These are phyloP conservation scores for Acholoe squamosa DNA, from an alignment of 2,888 invertebrate genomes.

Conservation along the genomic window DNA sequence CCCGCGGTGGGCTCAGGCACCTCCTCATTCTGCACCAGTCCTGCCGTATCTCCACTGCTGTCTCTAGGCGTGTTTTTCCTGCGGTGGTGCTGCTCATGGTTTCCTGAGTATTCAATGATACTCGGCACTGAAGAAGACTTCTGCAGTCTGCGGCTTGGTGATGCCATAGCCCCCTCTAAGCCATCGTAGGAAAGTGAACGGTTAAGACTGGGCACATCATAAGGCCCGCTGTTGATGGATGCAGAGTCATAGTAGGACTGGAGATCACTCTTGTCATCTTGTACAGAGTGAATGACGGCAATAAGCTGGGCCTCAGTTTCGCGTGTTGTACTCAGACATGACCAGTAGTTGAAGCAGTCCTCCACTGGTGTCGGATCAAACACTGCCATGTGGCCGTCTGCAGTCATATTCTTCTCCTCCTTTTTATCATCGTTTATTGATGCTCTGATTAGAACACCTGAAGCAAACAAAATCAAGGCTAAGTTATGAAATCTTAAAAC, in stretches of 20 bases:
- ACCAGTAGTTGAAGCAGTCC: conserved; percentile 59
- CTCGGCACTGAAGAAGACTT: not conserved
- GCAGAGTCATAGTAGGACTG: not conserved
- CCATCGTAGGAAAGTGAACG: not conserved
- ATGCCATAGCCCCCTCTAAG: not conserved
- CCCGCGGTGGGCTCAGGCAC: not conserved
- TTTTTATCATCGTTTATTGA: not conserved
- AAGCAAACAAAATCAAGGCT: too few relatives aligned
- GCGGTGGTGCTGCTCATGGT: conserved; percentile 30
- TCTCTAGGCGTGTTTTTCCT: not conserved
- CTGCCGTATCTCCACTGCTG: not conserved
- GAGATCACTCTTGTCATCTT: not conserved
- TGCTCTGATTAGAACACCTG: not conserved
- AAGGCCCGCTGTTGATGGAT: not conserved
- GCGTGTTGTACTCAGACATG: conserved; percentile 12
- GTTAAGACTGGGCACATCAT: not conserved
- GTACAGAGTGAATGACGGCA: not conserved
- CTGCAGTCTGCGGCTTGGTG: not conserved
- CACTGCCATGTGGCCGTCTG: not conserved
- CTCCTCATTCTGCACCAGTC: not conserved
- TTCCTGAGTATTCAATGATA: conserved; percentile 44
- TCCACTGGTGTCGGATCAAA: not conserved
- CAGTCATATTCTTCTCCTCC: not conserved
- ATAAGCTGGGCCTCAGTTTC: conserved; percentile 32
- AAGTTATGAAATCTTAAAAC: too few relatives aligned